Conservation (phyloP, 1,140 invertebrate species). For the Zaprionus nigranus region DNA sequence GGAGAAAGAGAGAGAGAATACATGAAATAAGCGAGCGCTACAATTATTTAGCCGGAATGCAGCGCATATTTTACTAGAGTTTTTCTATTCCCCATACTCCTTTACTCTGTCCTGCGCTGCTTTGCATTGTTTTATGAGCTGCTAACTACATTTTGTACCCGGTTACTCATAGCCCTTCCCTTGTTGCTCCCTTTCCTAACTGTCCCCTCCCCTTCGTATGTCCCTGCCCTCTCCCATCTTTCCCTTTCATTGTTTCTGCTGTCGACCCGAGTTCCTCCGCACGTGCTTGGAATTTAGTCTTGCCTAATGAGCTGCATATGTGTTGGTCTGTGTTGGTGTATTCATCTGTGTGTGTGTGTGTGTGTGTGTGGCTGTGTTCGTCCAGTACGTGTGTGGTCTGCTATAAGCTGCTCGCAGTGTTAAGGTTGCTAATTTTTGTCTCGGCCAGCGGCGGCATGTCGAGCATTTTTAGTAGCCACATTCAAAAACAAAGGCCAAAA, state of each 20-base stretch:
- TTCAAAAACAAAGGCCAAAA: conserved; percentile 28
- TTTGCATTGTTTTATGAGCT: conserved; percentile 78
- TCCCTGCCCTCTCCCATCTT: neutral
- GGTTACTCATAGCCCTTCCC: conserved; percentile 34
- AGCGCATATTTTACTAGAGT: conserved; percentile 49
- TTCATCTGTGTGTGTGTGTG: conserved; percentile 15
- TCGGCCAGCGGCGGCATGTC: conserved; percentile 67
- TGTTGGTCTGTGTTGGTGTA: conserved; percentile 23
- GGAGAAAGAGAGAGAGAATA: conserved; percentile 19
- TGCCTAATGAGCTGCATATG: conserved; percentile 77
- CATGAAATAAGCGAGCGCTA: conserved; percentile 45
- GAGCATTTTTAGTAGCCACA: conserved; percentile 65
- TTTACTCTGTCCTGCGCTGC: conserved; percentile 8
- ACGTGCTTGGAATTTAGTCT: conserved; percentile 76
- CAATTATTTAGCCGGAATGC: conserved; percentile 51
- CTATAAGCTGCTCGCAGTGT: conserved; percentile 55
- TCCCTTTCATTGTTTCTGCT: conserved; percentile 22
- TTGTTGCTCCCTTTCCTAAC: neutral
- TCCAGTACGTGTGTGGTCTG: conserved; percentile 50
- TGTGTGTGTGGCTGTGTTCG: conserved; percentile 28
- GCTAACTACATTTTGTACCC: conserved; percentile 72
- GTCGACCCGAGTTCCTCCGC: conserved; percentile 52
- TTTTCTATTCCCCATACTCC: conserved; percentile 4
- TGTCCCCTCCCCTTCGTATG: neutral
- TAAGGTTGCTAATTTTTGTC: conserved; percentile 73